Evolutionary conservation across 2,113 vertebrate genomes (phyloP).

Genomic region (Muntiacus muntjak): DNA sequence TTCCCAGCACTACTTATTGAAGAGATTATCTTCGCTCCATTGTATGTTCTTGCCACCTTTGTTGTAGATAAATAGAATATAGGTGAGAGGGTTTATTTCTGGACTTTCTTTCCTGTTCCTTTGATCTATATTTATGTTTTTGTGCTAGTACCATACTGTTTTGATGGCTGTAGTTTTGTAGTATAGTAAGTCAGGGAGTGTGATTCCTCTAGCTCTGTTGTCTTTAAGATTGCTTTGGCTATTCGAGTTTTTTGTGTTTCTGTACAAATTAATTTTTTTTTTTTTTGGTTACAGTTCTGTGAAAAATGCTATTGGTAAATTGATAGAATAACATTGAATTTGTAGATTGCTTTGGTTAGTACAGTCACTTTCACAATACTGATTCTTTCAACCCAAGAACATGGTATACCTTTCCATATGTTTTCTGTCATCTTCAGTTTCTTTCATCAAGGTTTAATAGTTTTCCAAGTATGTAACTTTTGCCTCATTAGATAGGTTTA

Average conservation of each 20-base stretch:
- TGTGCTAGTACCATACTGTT: background rate
- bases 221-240: background rate
- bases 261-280: background rate
- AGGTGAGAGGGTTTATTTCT: background rate
- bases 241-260: fast-evolving
- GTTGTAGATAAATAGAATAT: background rate
- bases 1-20: background rate
- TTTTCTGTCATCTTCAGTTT: background rate
- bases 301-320: background rate
- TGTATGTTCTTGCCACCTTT: background rate
- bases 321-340: background rate
- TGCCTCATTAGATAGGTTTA: background rate
- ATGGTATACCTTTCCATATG: background rate
- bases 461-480: background rate
- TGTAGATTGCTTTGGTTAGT: background rate
- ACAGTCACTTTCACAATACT: background rate
- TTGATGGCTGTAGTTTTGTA: background rate
- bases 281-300: background rate
- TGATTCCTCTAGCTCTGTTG: background rate
- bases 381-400: background rate
- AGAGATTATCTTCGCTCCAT: background rate
- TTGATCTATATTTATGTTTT: background rate
- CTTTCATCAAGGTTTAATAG: background rate
- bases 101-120: background rate
- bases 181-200: background rate